phyloP scores from a whole-genome alignment of 2,113 vertebrate genomes.

The Thunnus thynnus region DNA sequence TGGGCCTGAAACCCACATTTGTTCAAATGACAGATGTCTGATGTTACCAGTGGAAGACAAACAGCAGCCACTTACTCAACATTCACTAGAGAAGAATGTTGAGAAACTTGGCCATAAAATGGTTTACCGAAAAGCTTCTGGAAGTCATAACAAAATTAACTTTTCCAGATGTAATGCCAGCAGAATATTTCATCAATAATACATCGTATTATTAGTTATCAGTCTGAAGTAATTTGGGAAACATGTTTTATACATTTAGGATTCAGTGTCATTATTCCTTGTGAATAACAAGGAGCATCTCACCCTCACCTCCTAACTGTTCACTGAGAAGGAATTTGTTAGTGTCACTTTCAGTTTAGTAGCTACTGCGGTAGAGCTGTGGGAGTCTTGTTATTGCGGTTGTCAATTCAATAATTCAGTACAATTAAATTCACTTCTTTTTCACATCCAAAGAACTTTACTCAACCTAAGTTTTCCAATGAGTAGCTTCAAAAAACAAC shows the following conservation, averaged over 20 bases:
- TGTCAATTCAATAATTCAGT: constrained; percentile 4
- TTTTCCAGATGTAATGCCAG: constrained; percentile 19
- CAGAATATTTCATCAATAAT: not conserved
- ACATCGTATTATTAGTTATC: too few species aligned
- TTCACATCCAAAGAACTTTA: not conserved
- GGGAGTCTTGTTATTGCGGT: not conserved
- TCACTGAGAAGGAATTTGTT: not conserved
- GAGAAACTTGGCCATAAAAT: not conserved
- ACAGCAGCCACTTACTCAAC: constrained; percentile 14
- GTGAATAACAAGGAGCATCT: too few species aligned
- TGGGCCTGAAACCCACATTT: not conserved
- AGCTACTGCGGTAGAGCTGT: not conserved
- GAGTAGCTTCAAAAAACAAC: not conserved
- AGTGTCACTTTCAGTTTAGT: not conserved
- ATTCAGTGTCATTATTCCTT: too few species aligned
- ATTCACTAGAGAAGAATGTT: not conserved
- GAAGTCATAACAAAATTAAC: constrained; percentile 9
- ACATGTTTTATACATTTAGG: too few species aligned
- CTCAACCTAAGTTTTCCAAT: constrained; percentile 8
- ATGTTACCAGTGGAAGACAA: not conserved
- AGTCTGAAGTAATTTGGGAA: too few species aligned
- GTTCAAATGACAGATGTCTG: not conserved
- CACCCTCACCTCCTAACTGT: too few species aligned
- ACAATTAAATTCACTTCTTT: constrained; percentile 15
- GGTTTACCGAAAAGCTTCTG: not conserved